Percentiles rank a stretch among this genome's conserved stretches.
Conservation (phyloP, 1,140 invertebrate genomes). For the Fopius arisanus region DNA sequence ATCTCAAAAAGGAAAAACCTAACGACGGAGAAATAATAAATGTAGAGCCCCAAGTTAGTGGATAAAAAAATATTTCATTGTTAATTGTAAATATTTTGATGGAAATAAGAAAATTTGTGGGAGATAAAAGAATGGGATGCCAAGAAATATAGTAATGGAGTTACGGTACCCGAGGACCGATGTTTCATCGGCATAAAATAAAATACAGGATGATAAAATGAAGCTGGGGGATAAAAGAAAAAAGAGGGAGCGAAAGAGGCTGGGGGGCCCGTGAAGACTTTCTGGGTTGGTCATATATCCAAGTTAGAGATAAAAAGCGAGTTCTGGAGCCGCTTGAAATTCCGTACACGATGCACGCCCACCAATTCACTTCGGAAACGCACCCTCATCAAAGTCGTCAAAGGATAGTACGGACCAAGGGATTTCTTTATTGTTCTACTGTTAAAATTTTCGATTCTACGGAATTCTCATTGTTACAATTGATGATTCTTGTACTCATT, state of each 20-base stretch:
- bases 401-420: background rate
- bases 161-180: background rate
- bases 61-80: background rate
- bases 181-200: background rate
- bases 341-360: slow-evolving; percentile 1
- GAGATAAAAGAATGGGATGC: background rate
- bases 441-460: background rate
- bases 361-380: background rate
- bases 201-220: background rate
- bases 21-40: background rate
- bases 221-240: background rate
- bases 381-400: slow-evolving; percentile 18
- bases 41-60: no score
- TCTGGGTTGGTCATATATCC: background rate
- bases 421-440: background rate
- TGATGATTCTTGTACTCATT: no score
- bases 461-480: no score
- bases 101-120: background rate
- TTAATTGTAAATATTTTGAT: background rate
- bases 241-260: background rate
- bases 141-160: background rate
- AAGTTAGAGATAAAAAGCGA: background rate
- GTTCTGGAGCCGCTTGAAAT: slow-evolving; percentile 9
- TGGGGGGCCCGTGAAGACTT: background rate
- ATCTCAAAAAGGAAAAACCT: background rate